Percentiles rank a stretch among this genome's conserved stretches.
Conservation (phyloP, 2,888 invertebrate genomes). For the Melipona beecheii region DNA sequence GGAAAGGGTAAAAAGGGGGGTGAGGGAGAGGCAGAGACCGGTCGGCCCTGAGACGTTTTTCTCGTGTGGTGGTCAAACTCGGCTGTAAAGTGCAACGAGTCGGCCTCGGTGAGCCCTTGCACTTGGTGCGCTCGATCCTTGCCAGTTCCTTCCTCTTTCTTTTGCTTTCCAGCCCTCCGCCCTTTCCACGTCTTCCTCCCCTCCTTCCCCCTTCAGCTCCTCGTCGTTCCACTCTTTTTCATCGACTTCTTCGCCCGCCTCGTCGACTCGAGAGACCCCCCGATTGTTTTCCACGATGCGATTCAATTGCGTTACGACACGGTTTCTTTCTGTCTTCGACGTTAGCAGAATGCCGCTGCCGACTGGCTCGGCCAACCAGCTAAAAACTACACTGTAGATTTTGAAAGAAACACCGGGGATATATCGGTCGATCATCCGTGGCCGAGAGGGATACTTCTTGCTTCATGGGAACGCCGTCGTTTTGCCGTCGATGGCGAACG, state of each 20-base stretch:
- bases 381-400: conserved; percentile 13
- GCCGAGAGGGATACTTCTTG: not conserved
- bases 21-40: conserved; percentile 52
- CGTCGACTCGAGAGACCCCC: conserved; percentile 27
- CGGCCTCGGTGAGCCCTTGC: conserved; percentile 71
- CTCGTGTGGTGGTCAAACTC: conserved; percentile 71
- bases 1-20: conserved; percentile 34
- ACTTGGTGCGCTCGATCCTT: conserved; percentile 57
- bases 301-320: conserved; percentile 59
- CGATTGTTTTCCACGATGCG: conserved; percentile 65
- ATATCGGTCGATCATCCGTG: conserved; percentile 3
- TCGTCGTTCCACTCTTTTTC: not conserved
- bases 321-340: conserved; percentile 40
- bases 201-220: not conserved
- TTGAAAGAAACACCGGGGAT: not conserved
- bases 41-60: conserved; percentile 74
- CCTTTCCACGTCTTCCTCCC: not conserved
- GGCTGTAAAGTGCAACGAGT: conserved; percentile 73
- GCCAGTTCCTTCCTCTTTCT: conserved; percentile 37
- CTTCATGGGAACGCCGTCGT: not conserved
- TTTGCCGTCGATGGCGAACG: not conserved
- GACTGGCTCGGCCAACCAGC: not conserved
- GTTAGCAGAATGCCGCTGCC: conserved; percentile 16
- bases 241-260: conserved; percentile 1
- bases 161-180: conserved; percentile 7